Evolutionary conservation across 1,140 invertebrate species (phyloP).

Genomic region (Halesus radiatus): DNA sequence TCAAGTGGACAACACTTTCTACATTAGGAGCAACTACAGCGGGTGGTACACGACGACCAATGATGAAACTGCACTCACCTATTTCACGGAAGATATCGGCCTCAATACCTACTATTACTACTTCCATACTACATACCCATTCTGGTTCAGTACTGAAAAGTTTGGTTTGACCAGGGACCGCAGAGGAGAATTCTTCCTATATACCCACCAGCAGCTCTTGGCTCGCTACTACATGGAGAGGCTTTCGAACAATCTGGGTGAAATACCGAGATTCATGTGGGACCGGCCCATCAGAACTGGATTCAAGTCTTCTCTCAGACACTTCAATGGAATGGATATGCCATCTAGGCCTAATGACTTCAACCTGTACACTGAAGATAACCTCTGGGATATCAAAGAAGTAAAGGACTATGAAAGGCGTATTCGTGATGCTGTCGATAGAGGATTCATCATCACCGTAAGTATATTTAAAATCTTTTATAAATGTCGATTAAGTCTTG

Average conservation of each 20-base stretch:
- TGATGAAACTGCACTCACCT: slow-evolving; percentile 75
- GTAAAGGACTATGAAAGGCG: slow-evolving; percentile 73
- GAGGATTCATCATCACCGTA: slow-evolving; percentile 72
- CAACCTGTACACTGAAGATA: slow-evolving; percentile 66
- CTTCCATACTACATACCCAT: slow-evolving; percentile 69
- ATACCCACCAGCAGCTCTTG: slow-evolving; percentile 70
- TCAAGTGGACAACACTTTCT: slow-evolving; percentile 61
- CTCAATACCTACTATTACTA: slow-evolving; percentile 78
- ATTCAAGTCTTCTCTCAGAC: slow-evolving; percentile 74
- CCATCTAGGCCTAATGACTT: slow-evolving; percentile 67
- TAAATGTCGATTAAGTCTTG: too few species aligned
- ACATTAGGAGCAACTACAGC: slow-evolving; percentile 71
- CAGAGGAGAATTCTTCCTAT: slow-evolving; percentile 72
- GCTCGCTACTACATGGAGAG: slow-evolving; percentile 75
- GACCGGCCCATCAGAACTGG: slow-evolving; percentile 70
- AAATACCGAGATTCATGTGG: slow-evolving; percentile 70
- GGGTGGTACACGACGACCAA: slow-evolving; percentile 70
- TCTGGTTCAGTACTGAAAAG: slow-evolving; percentile 67
- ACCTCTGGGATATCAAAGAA: slow-evolving; percentile 67
- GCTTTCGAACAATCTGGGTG: slow-evolving; percentile 70
- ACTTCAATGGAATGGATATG: slow-evolving; percentile 76
- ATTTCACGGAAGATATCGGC: slow-evolving; percentile 81
- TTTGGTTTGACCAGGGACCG: slow-evolving; percentile 63
- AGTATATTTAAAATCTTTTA: slow-evolving; percentile 15
- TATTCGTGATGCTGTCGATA: slow-evolving; percentile 76